Conservation (phyloP, 2,888 invertebrate genomes). For the Branchipolynoe longqiensis region DNA sequence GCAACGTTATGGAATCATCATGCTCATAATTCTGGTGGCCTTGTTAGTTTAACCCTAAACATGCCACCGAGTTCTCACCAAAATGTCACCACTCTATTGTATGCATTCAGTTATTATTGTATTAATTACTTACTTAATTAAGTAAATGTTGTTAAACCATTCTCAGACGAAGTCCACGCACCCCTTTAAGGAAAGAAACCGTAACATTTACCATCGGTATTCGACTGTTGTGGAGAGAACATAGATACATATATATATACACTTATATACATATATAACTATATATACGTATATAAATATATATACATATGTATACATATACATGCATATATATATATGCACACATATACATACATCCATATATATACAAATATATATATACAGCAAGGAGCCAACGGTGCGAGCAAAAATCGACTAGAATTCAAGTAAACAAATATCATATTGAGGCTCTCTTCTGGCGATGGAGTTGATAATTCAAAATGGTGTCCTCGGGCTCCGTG, state of each 20-base stretch:
- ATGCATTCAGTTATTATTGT: background rate
- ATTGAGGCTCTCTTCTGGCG: slow-evolving; percentile 78
- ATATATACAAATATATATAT: background rate
- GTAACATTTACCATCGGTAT: no score
- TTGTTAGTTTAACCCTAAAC: no score
- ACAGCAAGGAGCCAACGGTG: slow-evolving; percentile 42
- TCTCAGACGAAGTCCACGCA: no score
- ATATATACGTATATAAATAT: background rate
- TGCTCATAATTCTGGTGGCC: no score
- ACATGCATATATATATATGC: background rate
- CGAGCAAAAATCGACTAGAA: slow-evolving; percentile 36
- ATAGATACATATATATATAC: no score
- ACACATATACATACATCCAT: background rate
- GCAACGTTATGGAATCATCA: background rate
- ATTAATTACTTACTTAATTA: background rate
- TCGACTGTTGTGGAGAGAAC: no score
- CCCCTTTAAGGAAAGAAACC: no score
- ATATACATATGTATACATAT: background rate
- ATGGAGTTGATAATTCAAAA: slow-evolving; percentile 71
- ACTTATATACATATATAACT: no score
- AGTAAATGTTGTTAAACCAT: no score
- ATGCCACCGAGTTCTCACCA: no score
- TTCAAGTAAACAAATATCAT: slow-evolving; percentile 67
- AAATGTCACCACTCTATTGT: no score
- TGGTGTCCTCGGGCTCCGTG: slow-evolving; percentile 69